Evolutionary conservation across 2,113 vertebrate genomes (phyloP), one percentile per base, ranked within the genome.

Genomic region (Perognathus longimembris): DNA sequence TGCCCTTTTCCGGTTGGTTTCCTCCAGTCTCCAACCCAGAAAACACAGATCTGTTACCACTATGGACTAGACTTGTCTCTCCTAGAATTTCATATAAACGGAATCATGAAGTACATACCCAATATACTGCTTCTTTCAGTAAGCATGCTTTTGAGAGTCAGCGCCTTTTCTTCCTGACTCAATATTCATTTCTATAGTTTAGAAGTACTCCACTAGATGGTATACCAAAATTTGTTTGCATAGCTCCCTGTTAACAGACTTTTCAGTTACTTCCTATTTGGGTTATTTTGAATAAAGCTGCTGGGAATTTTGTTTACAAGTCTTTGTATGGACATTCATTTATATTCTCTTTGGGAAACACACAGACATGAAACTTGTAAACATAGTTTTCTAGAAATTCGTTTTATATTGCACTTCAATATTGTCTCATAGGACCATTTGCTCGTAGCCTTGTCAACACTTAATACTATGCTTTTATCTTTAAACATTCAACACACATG

Each of bases 401-500:
- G 63, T 28, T 30, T 75, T 17, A 45, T 1, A 78, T 2, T 12
- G 4, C 12, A 67, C 20, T 57, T 42, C 57, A 42, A 36, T 4
- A 79, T 8, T 57, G 85, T 77, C 36, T 59, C 5, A 57, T 14
- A 45, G 6, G 2, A 76, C 20, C 59, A 59, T 67, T 85, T 95
- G 50, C 69, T 64, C 24, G 69, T 6, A 91, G 21, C 26, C 7
- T 79, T 80, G 63, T 8, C 26, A 81, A 45, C 45, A 24, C 8
- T 75, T 88, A 64, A n/a, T 54, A 76, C 45, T 85, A 18, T 54
- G 59, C 83, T 91, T 88, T 89, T 21, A 40, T 45, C 32, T 59
- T 70, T 75, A 80, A 32, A 59, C 30, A 70, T 34, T 69, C 59
- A 85, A 24, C 28, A 10, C 30, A 14, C 32, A n/a, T n/a, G 21